phyloP scores from a whole-genome alignment of 2,113 vertebrate species.

The Murina feae region DNA sequence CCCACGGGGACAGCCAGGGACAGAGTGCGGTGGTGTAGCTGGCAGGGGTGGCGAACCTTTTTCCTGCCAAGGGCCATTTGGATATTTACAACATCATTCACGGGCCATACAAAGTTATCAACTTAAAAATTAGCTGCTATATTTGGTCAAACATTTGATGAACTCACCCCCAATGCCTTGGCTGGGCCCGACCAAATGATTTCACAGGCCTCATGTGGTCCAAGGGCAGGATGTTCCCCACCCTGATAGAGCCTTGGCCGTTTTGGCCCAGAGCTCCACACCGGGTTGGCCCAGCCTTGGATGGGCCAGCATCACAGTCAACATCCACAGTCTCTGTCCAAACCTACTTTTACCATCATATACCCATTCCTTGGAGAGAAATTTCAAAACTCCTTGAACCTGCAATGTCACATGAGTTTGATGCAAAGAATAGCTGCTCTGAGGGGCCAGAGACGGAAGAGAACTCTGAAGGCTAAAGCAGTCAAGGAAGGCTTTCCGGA shows the following conservation, averaged over 20 bases:
- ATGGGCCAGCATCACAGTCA: not conserved
- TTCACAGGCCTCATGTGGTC: too few species aligned
- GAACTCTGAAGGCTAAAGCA: not conserved
- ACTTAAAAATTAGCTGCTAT: too few species aligned
- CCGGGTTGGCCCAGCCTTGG: not conserved
- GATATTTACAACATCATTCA: too few species aligned
- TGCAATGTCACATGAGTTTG: not conserved
- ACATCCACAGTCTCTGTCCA: not conserved
- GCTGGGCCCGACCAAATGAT: too few species aligned
- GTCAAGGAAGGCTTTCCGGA: not conserved
- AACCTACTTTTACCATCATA: not conserved
- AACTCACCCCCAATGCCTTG: too few species aligned
- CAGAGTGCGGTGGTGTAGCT: not conserved
- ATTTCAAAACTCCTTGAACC: not conserved
- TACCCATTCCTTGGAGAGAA: not conserved
- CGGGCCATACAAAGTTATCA: too few species aligned
- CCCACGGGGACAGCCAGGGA: not conserved
- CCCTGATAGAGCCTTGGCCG: too few species aligned
- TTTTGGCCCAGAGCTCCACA: not conserved
- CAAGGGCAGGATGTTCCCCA: too few species aligned
- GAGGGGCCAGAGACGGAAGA: not conserved
- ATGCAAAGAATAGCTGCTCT: not conserved
- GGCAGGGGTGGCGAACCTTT: too few species aligned
- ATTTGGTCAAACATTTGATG: too few species aligned
- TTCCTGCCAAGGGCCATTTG: too few species aligned